Evolutionary conservation across 2,888 invertebrate genomes (phyloP).

Genomic region (Drosophila kuntzei): DNA sequence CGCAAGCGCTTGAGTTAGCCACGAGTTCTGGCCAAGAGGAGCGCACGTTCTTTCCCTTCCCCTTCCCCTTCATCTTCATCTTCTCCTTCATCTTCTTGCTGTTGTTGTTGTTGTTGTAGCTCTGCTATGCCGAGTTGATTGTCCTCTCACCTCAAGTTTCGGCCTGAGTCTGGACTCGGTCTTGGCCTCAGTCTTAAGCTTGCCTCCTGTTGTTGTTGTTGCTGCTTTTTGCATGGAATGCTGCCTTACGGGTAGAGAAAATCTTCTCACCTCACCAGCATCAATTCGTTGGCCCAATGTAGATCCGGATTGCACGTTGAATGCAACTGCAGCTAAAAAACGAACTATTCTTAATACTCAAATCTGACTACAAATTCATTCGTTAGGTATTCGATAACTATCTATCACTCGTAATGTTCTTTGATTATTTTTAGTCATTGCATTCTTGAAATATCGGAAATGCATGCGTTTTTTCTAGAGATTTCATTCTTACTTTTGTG

Average conservation of each 20-base stretch:
- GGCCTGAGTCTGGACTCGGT: slow-evolving; percentile 45
- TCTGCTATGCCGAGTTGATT: slow-evolving; percentile 70
- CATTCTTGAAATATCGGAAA: background rate
- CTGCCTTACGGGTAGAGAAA: slow-evolving; percentile 79
- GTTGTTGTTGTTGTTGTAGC: slow-evolving; percentile 44
- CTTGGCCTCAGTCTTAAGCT: slow-evolving; percentile 37
- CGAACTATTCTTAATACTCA: slow-evolving; percentile 42
- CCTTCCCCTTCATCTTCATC: slow-evolving; percentile 10
- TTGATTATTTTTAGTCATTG: background rate
- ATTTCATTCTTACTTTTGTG: background rate
- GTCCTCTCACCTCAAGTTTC: slow-evolving; percentile 79
- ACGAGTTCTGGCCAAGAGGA: slow-evolving; percentile 67
- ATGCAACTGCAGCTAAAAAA: slow-evolving; percentile 28
- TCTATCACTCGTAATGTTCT: background rate
- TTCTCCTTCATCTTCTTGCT: background rate
- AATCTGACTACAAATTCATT: slow-evolving; percentile 26
- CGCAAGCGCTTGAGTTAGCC: slow-evolving; percentile 79
- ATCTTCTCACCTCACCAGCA: slow-evolving; percentile 75
- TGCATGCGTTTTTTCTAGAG: background rate
- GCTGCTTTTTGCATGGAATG: slow-evolving; percentile 70
- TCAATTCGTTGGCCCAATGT: slow-evolving; percentile 46
- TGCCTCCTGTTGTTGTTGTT: slow-evolving; percentile 24
- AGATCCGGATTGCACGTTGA: slow-evolving; percentile 50
- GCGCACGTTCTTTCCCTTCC: slow-evolving; percentile 38
- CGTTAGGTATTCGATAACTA: slow-evolving; percentile 19